These are phyloP conservation scores for Brachyhypopomus gauderio DNA, from an alignment of 2,113 vertebrate genomes.

Conservation along the genomic window DNA sequence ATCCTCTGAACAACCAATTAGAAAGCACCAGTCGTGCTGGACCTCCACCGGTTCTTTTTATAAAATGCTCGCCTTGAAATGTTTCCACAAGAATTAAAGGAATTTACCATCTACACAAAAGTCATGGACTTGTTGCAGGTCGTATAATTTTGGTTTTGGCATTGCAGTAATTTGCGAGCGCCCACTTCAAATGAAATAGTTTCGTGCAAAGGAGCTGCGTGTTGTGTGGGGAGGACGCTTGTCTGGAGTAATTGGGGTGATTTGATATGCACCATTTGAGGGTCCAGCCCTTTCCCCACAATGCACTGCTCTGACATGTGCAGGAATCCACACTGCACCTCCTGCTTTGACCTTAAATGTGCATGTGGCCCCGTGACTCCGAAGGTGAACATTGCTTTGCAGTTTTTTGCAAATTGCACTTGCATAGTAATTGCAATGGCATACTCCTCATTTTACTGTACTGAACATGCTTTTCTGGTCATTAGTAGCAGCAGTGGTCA, in stretches of 20 bases:
- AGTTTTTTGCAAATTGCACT: slow-evolving; percentile 9
- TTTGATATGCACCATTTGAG: slow-evolving; percentile 71
- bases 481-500: background rate
- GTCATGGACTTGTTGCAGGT: slow-evolving; percentile 82
- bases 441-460: background rate
- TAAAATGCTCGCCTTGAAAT: slow-evolving; percentile 73
- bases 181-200: slow-evolving; percentile 77
- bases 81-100: slow-evolving; percentile 82
- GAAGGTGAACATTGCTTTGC: background rate
- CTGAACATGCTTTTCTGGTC: background rate
- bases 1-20: slow-evolving; percentile 77
- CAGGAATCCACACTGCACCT: slow-evolving; percentile 29
- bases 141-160: slow-evolving; percentile 85
- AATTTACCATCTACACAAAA: slow-evolving; percentile 77
- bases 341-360: slow-evolving; percentile 37
- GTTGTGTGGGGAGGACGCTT: slow-evolving; percentile 60
- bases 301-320: slow-evolving; percentile 60
- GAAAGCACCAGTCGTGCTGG: slow-evolving; percentile 73
- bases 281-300: slow-evolving; percentile 54
- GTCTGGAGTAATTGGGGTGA: slow-evolving; percentile 65
- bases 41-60: slow-evolving; percentile 77
- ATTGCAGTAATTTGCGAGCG: slow-evolving; percentile 79
- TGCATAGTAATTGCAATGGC: background rate
- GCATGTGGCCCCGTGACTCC: slow-evolving; percentile 19
- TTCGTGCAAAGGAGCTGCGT: slow-evolving; percentile 59